Evolutionary conservation across 2,888 invertebrate genomes (phyloP).

Genomic region (Heteromurus nitidus): DNA sequence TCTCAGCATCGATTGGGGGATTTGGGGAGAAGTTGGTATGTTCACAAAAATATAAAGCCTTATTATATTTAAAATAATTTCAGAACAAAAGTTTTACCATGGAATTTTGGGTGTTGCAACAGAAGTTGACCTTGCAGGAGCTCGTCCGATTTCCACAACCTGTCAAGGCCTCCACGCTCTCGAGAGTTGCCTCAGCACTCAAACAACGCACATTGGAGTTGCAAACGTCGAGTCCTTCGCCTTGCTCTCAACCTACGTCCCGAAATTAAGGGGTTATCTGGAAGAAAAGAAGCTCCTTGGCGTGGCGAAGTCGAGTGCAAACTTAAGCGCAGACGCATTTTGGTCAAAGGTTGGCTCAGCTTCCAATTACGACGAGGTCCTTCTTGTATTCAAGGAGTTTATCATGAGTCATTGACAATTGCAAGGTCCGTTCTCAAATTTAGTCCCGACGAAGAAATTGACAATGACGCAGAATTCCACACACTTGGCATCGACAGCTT

Average conservation of each 20-base stretch:
- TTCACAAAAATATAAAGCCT: no score
- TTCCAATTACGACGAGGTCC: conserved; percentile 26
- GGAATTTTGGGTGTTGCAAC: no score
- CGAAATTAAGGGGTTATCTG: not conserved
- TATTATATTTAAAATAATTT: no score
- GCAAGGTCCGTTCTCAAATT: conserved; percentile 54
- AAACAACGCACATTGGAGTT: not conserved
- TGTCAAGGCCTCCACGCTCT: conserved; percentile 29
- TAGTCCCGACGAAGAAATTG: conserved; percentile 46
- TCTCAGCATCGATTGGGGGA: conserved; percentile 49
- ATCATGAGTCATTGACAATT: conserved; percentile 13
- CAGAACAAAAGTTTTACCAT: no score
- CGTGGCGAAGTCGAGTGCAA: not conserved
- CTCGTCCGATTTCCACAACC: conserved; percentile 1
- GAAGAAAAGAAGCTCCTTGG: not conserved
- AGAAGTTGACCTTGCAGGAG: conserved; percentile 11
- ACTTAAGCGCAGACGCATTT: conserved; percentile 47
- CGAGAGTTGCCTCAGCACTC: conserved; percentile 19
- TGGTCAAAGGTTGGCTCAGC: conserved; percentile 49
- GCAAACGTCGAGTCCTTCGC: conserved; percentile 4
- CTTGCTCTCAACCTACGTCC: not conserved
- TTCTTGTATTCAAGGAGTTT: conserved; percentile 33
- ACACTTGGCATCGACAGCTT: conserved; percentile 60
- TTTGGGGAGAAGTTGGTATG: conserved; percentile 61
- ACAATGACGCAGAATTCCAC: conserved; percentile 39